phyloP scores from a whole-genome alignment of 2,797 vertebrate genomes.

The Cirrhinus molitorella region DNA sequence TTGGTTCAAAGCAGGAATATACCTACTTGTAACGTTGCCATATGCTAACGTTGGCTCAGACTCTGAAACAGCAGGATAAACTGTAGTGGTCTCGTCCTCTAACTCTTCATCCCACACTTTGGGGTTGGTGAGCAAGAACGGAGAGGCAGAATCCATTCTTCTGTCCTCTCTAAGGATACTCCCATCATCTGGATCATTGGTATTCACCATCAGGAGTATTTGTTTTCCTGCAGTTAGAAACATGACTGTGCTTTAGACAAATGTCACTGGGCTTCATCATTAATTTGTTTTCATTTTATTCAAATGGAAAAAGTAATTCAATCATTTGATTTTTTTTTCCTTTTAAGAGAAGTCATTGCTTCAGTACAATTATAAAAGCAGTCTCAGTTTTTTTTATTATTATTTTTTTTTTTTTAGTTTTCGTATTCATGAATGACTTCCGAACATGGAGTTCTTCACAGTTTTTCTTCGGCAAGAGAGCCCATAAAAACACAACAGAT shows the following conservation, averaged over 20 bases:
- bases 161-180: conserved; percentile 30
- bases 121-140: conserved; percentile 23
- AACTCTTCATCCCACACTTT: conserved; percentile 52
- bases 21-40: conserved; percentile 59
- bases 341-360: background rate
- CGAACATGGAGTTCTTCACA: conserved; percentile 60
- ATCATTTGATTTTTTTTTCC: background rate
- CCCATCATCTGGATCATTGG: conserved; percentile 73
- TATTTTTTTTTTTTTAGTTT: conserved; percentile 4
- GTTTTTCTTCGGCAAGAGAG: conserved; percentile 71
- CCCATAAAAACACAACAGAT: conserved; percentile 80
- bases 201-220: conserved; percentile 71
- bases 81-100: conserved; percentile 39
- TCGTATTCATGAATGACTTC: conserved; percentile 65
- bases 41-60: background rate
- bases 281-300: background rate
- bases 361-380: background rate
- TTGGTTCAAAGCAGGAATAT: conserved; percentile 23
- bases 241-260: background rate
- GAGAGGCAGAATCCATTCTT: conserved; percentile 4
- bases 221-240: conserved; percentile 72
- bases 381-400: background rate
- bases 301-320: background rate
- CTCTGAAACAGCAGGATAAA: background rate
- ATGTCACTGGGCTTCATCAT: background rate